These are phyloP conservation scores for Prionailurus viverrinus DNA, from an alignment of 2,113 vertebrate species.

Conservation along the genomic window DNA sequence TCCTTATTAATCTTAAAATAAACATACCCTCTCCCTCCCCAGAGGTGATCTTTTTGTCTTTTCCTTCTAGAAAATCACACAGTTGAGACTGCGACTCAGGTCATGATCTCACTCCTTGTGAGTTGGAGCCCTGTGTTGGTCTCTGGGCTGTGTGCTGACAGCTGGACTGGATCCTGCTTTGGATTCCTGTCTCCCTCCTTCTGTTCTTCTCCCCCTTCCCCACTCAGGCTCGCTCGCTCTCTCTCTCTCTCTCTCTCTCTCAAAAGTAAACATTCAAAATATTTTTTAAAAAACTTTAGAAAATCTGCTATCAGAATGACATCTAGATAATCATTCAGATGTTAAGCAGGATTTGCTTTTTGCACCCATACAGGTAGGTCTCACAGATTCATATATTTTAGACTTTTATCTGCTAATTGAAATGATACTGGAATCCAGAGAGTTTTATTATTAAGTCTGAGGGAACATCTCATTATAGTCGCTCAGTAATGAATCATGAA, in stretches of 20 bases:
- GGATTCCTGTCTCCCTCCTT: too few relatives aligned
- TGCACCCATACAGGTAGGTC: neutral
- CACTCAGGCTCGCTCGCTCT: too few relatives aligned
- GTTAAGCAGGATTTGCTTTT: constrained; percentile 29
- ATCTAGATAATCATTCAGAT: constrained; percentile 36
- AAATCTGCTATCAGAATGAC: neutral
- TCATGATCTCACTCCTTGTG: too few relatives aligned
- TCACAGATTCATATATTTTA: neutral
- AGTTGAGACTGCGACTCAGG: too few relatives aligned
- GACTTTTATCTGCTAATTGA: neutral
- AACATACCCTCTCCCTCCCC: neutral
- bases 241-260: too few relatives aligned
- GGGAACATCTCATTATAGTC: neutral
- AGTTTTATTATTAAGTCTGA: constrained; percentile 57
- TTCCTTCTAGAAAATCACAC: neutral
- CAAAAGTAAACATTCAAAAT: too few relatives aligned
- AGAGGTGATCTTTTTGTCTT: constrained; percentile 10
- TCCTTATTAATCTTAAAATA: constrained; percentile 46
- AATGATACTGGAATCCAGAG: neutral
- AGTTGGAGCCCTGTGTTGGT: too few relatives aligned
- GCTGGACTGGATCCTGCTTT: too few relatives aligned
- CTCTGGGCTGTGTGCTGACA: too few relatives aligned
- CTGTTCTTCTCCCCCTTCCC: too few relatives aligned
- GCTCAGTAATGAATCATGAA: neutral
- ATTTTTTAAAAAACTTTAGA: neutral